These are phyloP conservation scores for Limnothrissa miodon DNA, from an alignment of 2,113 vertebrate species.

Conservation along the genomic window DNA sequence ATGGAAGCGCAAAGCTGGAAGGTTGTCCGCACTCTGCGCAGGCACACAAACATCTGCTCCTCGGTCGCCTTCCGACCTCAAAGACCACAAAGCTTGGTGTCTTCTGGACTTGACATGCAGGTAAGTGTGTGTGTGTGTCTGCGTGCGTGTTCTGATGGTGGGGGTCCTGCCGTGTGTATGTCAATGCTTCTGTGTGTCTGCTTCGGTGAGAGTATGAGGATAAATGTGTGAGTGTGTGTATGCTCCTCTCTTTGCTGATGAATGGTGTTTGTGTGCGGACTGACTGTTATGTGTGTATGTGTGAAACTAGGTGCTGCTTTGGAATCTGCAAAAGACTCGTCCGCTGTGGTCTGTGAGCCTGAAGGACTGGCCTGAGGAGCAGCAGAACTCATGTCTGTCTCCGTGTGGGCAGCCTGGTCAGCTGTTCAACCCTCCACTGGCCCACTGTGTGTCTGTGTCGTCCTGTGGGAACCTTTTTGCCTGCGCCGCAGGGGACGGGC, in stretches of 20 bases:
- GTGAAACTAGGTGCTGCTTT: slow-evolving; percentile 88
- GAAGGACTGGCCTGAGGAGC: slow-evolving; percentile 77
- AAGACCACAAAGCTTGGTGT: slow-evolving; percentile 87
- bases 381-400: slow-evolving; percentile 55
- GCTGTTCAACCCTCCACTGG: slow-evolving; percentile 89
- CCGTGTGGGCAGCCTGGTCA: slow-evolving; percentile 68
- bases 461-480: slow-evolving; percentile 82
- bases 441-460: slow-evolving; percentile 83
- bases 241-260: too few species aligned
- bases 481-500: slow-evolving; percentile 91
- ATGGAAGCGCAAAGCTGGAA: slow-evolving; percentile 84
- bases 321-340: slow-evolving; percentile 89
- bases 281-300: background rate
- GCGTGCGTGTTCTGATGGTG: background rate
- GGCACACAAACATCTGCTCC: slow-evolving; percentile 94
- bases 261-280: background rate
- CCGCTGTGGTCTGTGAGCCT: slow-evolving; percentile 86
- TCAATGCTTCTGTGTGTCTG: background rate
- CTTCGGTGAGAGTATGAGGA: background rate
- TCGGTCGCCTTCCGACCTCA: slow-evolving; percentile 88
- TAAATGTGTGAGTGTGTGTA: background rate
- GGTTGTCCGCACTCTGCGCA: slow-evolving; percentile 79
- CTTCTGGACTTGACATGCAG: slow-evolving; percentile 97
- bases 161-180: background rate
- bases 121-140: slow-evolving; percentile 57